A percentile compares a stretch with the other conserved stretches of the same genome.
Evolutionary conservation across 2,113 vertebrate genomes (phyloP).

Genomic region (Oreochromis tanganicae): DNA sequence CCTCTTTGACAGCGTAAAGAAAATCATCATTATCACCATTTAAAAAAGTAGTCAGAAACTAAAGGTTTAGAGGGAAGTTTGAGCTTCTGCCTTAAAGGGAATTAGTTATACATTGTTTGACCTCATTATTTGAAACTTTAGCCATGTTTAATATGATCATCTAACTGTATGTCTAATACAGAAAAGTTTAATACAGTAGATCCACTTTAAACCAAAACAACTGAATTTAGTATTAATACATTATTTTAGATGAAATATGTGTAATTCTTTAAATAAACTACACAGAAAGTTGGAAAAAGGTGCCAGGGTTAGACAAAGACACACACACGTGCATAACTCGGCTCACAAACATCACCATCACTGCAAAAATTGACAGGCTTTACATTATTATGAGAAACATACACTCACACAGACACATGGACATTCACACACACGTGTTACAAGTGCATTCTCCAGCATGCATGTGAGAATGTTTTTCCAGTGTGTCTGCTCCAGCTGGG

Average conservation of each 20-base stretch:
- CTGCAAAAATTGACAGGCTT: slow-evolving; percentile 24
- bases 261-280: neutral
- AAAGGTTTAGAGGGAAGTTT: neutral
- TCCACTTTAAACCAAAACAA: neutral
- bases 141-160: neutral
- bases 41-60: neutral
- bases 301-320: neutral
- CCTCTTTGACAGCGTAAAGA: neutral
- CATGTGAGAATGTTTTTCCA: slow-evolving; percentile 44
- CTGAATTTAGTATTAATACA: neutral
- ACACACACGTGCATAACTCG: neutral
- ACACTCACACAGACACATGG: neutral
- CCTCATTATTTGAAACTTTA: neutral
- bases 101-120: neutral
- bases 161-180: neutral
- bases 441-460: slow-evolving; percentile 13
- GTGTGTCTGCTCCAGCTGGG: slow-evolving; percentile 52
- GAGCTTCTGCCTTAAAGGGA: neutral
- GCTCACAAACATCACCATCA: neutral
- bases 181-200: neutral
- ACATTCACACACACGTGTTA: neutral
- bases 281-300: neutral
- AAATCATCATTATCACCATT: neutral
- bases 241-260: neutral
- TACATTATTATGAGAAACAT: slow-evolving; percentile 23